These are phyloP conservation scores for Chelonus insularis DNA, from an alignment of 1,140 invertebrate species.

Conservation along the genomic window DNA sequence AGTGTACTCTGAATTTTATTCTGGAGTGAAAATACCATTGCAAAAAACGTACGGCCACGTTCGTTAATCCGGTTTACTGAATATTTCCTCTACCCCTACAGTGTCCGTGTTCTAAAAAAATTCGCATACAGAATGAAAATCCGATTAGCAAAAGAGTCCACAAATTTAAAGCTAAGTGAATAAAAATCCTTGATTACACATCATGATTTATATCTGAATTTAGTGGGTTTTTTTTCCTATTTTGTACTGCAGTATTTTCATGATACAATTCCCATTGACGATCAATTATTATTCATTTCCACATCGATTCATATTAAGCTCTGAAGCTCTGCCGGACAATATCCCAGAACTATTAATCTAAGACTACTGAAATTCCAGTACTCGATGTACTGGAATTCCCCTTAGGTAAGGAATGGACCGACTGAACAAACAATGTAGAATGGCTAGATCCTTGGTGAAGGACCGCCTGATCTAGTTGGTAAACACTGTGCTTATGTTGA, in stretches of 20 bases:
- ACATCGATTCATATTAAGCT: too few relatives aligned
- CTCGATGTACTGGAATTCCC: neutral
- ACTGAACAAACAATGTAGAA: slow-evolving; percentile 1
- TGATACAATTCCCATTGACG: too few relatives aligned
- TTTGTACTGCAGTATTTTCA: too few relatives aligned
- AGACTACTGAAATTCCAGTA: neutral
- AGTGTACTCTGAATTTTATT: slow-evolving; percentile 4
- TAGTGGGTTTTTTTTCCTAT: neutral
- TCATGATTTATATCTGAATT: neutral
- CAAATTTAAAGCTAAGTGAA: slow-evolving; percentile 8
- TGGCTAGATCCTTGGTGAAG: neutral
- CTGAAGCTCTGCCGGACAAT: too few relatives aligned
- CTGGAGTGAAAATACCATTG: neutral
- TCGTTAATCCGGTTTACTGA: slow-evolving; percentile 4
- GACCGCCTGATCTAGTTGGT: slow-evolving; percentile 13
- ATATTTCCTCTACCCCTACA: neutral
- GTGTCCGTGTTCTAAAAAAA: neutral
- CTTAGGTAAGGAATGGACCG: neutral
- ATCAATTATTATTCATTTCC: too few relatives aligned
- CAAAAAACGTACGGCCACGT: slow-evolving; percentile 5
- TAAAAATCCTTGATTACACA: neutral
- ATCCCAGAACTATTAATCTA: neutral
- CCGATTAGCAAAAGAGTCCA: slow-evolving; percentile 3
- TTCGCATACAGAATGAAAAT: slow-evolving; percentile 1
- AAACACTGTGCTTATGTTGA: slow-evolving; percentile 11